These are phyloP conservation scores for Helicolenus hilgendorfi DNA, from an alignment of 2,797 vertebrate species.

Conservation along the genomic window DNA sequence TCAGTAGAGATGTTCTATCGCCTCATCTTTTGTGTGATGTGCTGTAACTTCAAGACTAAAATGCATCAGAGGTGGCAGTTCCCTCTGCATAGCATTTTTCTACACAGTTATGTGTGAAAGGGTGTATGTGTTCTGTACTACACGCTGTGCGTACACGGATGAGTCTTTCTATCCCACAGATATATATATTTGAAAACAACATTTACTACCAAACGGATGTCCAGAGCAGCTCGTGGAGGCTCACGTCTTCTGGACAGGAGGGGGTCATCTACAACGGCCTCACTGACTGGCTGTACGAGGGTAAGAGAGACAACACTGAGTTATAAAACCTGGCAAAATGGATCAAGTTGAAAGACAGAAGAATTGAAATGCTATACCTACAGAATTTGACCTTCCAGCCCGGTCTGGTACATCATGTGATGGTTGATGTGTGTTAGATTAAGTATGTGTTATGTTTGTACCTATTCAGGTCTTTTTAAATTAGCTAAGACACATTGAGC, in stretches of 20 bases:
- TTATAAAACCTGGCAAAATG: not conserved
- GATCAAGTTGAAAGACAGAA: too few species aligned
- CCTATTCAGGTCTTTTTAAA: too few species aligned
- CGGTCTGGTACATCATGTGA: too few species aligned
- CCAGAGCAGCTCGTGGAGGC: slow-evolving; percentile 94
- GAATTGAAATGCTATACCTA: not conserved
- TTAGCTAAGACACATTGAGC: too few species aligned
- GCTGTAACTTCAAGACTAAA: not conserved
- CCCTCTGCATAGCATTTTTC: not conserved
- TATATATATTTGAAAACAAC: slow-evolving; percentile 99
- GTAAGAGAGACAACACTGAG: slow-evolving; percentile 79
- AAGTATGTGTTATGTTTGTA: too few species aligned
- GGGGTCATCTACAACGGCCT: slow-evolving; percentile 96
- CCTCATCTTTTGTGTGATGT: not conserved
- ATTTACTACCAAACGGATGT: slow-evolving; percentile 97
- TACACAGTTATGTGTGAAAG: not conserved
- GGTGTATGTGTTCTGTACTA: not conserved
- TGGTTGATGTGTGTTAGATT: too few species aligned
- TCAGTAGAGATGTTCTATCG: not conserved
- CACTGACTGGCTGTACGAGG: slow-evolving; percentile 97
- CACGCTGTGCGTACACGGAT: not conserved
- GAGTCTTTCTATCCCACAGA: slow-evolving; percentile 77
- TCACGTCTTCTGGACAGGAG: slow-evolving; percentile 97
- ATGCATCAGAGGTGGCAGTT: not conserved
- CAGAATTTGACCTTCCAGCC: not conserved